These are phyloP conservation scores for Drosophila conformis DNA, from an alignment of 2,888 invertebrate species.

Conservation along the genomic window DNA sequence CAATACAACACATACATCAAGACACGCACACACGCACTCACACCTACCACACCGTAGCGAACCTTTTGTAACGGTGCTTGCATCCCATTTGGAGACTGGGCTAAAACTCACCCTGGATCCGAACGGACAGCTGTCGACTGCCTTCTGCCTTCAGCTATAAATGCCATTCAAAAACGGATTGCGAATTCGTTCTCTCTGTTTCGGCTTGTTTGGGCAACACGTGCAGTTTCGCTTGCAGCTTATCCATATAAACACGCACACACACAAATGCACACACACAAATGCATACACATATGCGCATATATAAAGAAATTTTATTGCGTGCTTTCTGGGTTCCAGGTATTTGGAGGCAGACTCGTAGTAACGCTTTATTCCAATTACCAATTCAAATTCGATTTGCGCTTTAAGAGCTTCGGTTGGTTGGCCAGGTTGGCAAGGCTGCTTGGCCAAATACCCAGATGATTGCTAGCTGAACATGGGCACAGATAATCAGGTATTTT, in stretches of 20 bases:
- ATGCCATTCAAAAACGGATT: conserved; percentile 67
- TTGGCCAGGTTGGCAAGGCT: conserved; percentile 8
- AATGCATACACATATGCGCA: conserved; percentile 3
- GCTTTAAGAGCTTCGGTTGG: conserved; percentile 52
- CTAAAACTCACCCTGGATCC: conserved; percentile 44
- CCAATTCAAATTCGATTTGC: conserved; percentile 74
- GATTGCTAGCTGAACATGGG: conserved; percentile 13
- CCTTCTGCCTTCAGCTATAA: conserved; percentile 48
- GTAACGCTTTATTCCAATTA: conserved; percentile 67
- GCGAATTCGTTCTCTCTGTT: conserved; percentile 17
- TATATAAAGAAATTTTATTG: conserved; percentile 45
- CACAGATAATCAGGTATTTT: conserved; percentile 18
- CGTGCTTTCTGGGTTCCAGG: conserved; percentile 41
- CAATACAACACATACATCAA: neutral
- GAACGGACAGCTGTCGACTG: conserved; percentile 44
- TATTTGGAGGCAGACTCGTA: conserved; percentile 22
- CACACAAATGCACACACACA: neutral
- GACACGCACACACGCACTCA: neutral
- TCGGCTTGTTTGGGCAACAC: conserved; percentile 48
- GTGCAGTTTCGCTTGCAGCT: conserved; percentile 49
- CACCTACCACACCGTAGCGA: neutral
- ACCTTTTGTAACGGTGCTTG: conserved; percentile 37
- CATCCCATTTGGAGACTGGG: conserved; percentile 9
- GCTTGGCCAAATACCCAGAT: conserved; percentile 7
- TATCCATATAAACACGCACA: neutral